Conservation (phyloP, 2,797 vertebrate genomes). For the Lacerta bilineata region DNA sequence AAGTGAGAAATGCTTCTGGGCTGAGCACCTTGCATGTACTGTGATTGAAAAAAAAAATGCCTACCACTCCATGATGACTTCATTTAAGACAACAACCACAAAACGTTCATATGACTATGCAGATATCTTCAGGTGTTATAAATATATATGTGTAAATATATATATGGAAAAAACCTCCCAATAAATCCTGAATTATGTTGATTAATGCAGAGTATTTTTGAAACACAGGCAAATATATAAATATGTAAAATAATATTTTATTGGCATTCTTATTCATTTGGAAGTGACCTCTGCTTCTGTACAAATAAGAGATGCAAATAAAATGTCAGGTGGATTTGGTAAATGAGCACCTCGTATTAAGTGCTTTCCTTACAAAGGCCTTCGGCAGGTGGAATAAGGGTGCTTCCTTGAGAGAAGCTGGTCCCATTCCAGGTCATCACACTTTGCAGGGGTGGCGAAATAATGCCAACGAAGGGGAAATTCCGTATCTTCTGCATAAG, state of each 20-base stretch:
- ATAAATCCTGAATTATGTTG: conserved; percentile 68
- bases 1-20: conserved; percentile 80
- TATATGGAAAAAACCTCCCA: conserved; percentile 5
- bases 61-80: conserved; percentile 75
- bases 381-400: not conserved
- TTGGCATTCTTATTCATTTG: conserved; percentile 67
- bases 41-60: conserved; percentile 81
- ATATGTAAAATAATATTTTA: conserved; percentile 45
- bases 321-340: not conserved
- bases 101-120: conserved; percentile 77
- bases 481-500: not conserved
- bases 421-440: too few species aligned
- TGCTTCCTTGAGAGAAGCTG: not conserved
- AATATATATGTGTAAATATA: conserved; percentile 66
- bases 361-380: not conserved
- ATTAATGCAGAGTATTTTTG: conserved; percentile 75
- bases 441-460: too few species aligned
- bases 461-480: not conserved
- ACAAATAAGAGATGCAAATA: conserved; percentile 19
- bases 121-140: conserved; percentile 77
- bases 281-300: conserved; percentile 10
- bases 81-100: conserved; percentile 58
- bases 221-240: conserved; percentile 76
- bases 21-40: conserved; percentile 81
- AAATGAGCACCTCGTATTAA: not conserved